Evolutionary conservation across 1,140 invertebrate species (phyloP).

Genomic region (Drosophila yakuba): DNA sequence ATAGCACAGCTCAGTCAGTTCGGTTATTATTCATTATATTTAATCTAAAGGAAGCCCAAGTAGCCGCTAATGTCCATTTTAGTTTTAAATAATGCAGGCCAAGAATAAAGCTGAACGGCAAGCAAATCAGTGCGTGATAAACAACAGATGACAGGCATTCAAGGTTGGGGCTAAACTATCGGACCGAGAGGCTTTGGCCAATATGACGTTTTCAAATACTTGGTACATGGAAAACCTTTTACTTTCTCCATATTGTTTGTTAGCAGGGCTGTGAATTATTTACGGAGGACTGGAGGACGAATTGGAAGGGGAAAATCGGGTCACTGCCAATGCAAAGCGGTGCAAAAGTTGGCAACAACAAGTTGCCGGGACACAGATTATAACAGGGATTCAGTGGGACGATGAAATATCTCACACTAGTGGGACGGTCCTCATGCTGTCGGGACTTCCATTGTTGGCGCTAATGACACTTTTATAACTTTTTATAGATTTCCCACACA

Average conservation of each 20-base stretch:
- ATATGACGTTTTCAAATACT: slow-evolving; percentile 36
- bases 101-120: slow-evolving; percentile 24
- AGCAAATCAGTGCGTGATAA: slow-evolving; percentile 27
- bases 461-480: slow-evolving; percentile 84
- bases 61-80: slow-evolving; percentile 37
- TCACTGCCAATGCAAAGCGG: slow-evolving; percentile 28
- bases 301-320: slow-evolving; percentile 20
- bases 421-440: slow-evolving; percentile 16
- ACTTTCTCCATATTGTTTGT: slow-evolving; percentile 43
- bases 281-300: neutral
- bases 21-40: neutral
- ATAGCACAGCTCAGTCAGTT: neutral
- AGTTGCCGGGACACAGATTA: slow-evolving; percentile 44
- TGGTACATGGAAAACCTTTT: slow-evolving; percentile 59
- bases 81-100: slow-evolving; percentile 53
- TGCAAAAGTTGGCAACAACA: slow-evolving; percentile 30
- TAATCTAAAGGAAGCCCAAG: slow-evolving; percentile 25
- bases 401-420: slow-evolving; percentile 20
- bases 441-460: slow-evolving; percentile 66
- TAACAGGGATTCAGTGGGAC: slow-evolving; percentile 48
- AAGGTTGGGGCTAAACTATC: slow-evolving; percentile 16
- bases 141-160: slow-evolving; percentile 44
- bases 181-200: slow-evolving; percentile 10
- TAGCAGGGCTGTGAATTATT: slow-evolving; percentile 31
- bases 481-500: slow-evolving; percentile 82